Conservation (phyloP, 1,140 invertebrate species). For the Ips nitidus region DNA sequence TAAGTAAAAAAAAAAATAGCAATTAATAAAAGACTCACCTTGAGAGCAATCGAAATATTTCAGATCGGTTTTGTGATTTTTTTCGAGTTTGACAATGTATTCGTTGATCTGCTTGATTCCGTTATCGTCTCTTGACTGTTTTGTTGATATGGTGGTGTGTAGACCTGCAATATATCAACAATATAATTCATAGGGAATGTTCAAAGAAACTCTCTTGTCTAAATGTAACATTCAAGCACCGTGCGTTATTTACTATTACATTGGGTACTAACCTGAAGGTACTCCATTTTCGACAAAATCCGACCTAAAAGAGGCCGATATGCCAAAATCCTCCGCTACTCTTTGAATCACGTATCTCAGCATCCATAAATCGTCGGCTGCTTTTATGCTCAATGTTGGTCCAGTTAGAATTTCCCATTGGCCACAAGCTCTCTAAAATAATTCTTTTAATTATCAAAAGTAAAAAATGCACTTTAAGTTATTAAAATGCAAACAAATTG, state of each 20-base stretch:
- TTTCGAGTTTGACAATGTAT: too few species aligned
- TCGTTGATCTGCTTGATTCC: too few species aligned
- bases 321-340: conserved; percentile 85
- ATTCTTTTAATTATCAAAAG: neutral
- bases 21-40: too few species aligned
- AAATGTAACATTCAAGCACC: conserved; percentile 60
- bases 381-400: conserved; percentile 72
- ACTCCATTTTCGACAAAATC: conserved; percentile 86
- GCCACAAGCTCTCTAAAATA: conserved; percentile 14
- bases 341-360: conserved; percentile 76
- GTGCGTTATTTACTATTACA: conserved; percentile 1
- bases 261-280: conserved; percentile 65
- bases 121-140: too few species aligned
- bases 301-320: conserved; percentile 76
- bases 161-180: too few species aligned
- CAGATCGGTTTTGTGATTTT: too few species aligned
- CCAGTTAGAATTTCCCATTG: conserved; percentile 78
- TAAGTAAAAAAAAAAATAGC: too few species aligned
- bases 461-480: neutral
- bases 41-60: too few species aligned
- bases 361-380: conserved; percentile 85
- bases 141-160: too few species aligned
- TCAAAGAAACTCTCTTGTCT: too few species aligned
- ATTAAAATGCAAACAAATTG: neutral
- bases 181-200: too few species aligned